Evolutionary conservation across 2,888 invertebrate genomes (phyloP), one percentile per base, ranked within the genome.

Genomic region (Eulithis testata): DNA sequence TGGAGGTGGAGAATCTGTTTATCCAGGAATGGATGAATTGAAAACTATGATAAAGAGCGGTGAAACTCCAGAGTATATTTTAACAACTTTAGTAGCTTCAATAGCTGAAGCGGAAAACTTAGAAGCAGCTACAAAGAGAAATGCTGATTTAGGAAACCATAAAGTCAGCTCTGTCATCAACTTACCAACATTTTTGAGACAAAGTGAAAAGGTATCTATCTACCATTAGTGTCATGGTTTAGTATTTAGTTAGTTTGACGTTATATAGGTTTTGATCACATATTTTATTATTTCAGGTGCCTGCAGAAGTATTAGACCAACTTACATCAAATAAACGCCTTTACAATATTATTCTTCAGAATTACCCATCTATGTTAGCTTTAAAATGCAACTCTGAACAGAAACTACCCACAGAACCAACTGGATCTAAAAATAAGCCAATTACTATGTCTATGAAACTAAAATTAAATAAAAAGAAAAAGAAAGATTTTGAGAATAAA

Each of bases 101-200:
- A 94, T 95, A 71, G 93, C 94, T 57, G 86, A 93, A 71, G 91
- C 92, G 0, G 93, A 94, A 73, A 86, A 91, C 73, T 82, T 89
- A 60, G 94, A 92, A 80, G 89, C 87, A 43, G 85, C 84, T 0
- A 90, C 88, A 0, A 91, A 93, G 71, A 90, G 88, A 72, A 94
- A 94, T 67, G 91, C 91, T 45, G 92, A 94, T 70, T 76, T 88
- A 49, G 81, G 82, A 61, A 85, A 81, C 54, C 90, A 89, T 37
- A 93, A 91, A 85, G 90, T 89, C 66, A 94, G 95, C 75, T 97
- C 97, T 57, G 96, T 96, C 63, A 94, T 97, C 40, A 96, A 96
- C 85, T 89, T 97, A 59, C 97, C 97, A 2, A 97, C 97, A 4
- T 97, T 96, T 85, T 94, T 97, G 56, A 94, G 94, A 78, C 94